Conservation (phyloP, 2,113 vertebrate genomes). For the Pomatorhinus ruficollis region DNA sequence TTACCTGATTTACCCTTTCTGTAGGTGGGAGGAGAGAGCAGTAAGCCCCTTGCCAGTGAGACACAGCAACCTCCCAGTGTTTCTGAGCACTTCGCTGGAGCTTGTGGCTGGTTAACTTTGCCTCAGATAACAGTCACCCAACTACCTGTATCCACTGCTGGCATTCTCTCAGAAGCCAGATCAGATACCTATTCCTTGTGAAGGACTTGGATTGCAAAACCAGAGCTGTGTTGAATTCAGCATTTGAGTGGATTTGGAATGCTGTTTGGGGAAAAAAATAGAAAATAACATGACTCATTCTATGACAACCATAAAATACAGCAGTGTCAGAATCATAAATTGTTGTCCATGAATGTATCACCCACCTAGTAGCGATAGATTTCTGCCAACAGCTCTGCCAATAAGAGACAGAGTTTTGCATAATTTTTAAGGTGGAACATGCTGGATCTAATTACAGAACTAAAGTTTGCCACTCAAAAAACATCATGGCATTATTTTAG, state of each 20-base stretch:
- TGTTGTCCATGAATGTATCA: background rate
- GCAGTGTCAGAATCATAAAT: constrained; percentile 16
- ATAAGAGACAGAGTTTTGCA: background rate
- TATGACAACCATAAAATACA: background rate
- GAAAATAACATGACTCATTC: constrained; percentile 26
- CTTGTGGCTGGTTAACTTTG: background rate
- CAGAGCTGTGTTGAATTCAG: background rate
- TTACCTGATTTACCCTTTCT: background rate
- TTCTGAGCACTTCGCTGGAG: background rate
- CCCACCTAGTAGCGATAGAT: background rate
- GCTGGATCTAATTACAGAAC: background rate
- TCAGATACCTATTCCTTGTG: background rate
- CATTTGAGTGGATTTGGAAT: background rate
- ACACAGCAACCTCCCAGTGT: background rate
- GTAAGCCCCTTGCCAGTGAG: background rate
- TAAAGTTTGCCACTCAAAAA: background rate
- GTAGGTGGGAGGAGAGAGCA: background rate
- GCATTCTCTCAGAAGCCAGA: background rate
- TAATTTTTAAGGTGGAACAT: constrained; percentile 18
- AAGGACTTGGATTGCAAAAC: background rate
- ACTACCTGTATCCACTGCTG: fast-evolving
- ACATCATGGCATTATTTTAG: background rate
- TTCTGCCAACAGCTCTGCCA: background rate
- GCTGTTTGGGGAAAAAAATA: background rate
- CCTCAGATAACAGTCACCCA: background rate